phyloP scores from a whole-genome alignment of 2,797 vertebrate genomes.

The Morus bassanus region DNA sequence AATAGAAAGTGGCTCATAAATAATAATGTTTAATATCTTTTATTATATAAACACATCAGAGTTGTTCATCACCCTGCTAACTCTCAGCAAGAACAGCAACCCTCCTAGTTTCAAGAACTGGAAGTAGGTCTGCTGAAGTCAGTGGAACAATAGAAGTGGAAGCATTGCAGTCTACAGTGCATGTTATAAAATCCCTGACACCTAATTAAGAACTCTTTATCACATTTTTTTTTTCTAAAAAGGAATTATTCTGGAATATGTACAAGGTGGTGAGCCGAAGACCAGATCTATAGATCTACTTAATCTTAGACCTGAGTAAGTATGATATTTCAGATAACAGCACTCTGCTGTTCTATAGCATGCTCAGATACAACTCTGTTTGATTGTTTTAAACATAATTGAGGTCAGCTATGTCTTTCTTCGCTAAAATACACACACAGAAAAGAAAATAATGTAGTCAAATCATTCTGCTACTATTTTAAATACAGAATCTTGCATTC shows the following conservation, averaged over 20 bases:
- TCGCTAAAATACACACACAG: not conserved
- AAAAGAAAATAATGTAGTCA: not conserved
- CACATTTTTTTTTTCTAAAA: not conserved
- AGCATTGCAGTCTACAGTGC: not conserved
- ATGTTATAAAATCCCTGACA: not conserved
- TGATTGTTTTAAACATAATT: not conserved
- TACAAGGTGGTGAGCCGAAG: slow-evolving; percentile 79
- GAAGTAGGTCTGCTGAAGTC: not conserved
- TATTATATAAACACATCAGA: not conserved
- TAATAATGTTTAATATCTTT: not conserved
- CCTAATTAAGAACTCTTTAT: not conserved
- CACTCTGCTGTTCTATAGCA: not conserved
- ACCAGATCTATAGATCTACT: slow-evolving; percentile 92
- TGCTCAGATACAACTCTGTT: not conserved
- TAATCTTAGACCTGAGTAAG: slow-evolving; percentile 85
- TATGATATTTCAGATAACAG: not conserved
- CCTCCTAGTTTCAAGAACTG: not conserved
- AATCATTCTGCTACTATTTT: not conserved
- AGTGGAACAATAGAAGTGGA: not conserved
- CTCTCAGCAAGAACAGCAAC: not conserved
- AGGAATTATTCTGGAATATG: slow-evolving; percentile 94
- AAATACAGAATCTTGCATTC: not conserved
- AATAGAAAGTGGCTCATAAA: not conserved
- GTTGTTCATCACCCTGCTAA: not conserved
- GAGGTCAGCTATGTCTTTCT: not conserved